Percentiles rank a stretch among this genome's conserved stretches.
Evolutionary conservation across 2,888 invertebrate species (phyloP).

Genomic region (Philhelius pedissequus): DNA sequence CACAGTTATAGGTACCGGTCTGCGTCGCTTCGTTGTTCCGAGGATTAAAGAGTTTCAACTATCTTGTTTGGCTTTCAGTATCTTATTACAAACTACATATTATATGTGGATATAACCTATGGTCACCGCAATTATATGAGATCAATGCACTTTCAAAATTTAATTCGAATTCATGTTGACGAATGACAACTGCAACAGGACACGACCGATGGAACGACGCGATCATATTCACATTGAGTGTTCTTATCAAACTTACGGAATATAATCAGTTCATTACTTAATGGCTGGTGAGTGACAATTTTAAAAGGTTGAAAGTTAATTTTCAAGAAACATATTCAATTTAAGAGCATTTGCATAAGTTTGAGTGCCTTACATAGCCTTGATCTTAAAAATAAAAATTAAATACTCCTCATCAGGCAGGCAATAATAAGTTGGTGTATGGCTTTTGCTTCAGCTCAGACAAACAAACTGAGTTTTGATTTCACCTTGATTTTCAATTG

Average conservation of each 20-base stretch:
- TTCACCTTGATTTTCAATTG: slow-evolving; percentile 47
- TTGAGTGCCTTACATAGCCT: slow-evolving; percentile 4
- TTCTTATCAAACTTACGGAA: slow-evolving; percentile 49
- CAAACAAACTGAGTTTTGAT: not conserved
- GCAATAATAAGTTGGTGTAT: not conserved
- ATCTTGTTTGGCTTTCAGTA: too few species aligned
- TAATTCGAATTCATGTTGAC: slow-evolving; percentile 36
- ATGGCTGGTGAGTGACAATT: slow-evolving; percentile 6
- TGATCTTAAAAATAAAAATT: not conserved
- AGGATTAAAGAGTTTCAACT: too few species aligned
- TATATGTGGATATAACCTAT: too few species aligned
- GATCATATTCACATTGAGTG: not conserved
- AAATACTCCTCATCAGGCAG: not conserved
- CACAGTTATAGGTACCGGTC: too few species aligned
- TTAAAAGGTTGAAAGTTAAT: slow-evolving; percentile 25
- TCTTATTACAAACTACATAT: too few species aligned
- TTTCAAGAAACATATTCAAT: not conserved
- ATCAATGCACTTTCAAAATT: not conserved
- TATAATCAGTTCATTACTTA: slow-evolving; percentile 64
- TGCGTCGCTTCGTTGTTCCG: too few species aligned
- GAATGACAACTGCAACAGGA: not conserved
- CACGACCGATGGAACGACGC: not conserved
- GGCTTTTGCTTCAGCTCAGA: not conserved
- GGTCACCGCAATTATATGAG: not conserved
- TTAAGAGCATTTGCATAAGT: not conserved